Evolutionary conservation across 2,888 invertebrate genomes (phyloP), one percentile per base, ranked within the genome.

Genomic region (Drosophila mulleri): DNA sequence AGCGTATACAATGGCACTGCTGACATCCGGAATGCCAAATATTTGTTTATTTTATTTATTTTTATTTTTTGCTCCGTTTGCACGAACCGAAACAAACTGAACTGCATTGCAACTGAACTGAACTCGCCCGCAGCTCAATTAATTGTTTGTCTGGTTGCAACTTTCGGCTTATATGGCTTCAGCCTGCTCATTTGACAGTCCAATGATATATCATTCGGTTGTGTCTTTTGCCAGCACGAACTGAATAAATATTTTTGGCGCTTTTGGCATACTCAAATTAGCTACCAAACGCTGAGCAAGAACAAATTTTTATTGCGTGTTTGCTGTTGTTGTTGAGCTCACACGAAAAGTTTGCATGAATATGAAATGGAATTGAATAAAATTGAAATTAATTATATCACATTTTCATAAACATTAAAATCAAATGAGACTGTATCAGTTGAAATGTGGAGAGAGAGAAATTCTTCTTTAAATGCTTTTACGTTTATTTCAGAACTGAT

Each of bases 1-100:
- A 58, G 52, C 75, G 53, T 72, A 59, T 70, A 65, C 67, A 76
- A 66, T 62, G 78, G 65, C 68, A 64, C 56, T 56, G 47, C 69
- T 72, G 64, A 65, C 73, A 65, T 76, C 59, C 76, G 72, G 41
- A 42, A 44, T 60, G 52, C 50, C 45, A 42, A 39, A 16, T 29
- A 29, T 29, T 8, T 29, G 29, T 29, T 53, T 16, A 48, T 48
- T n/a, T 32, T 7, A 32, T 8, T 32, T 9, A 9, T 0, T 32
- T 12, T 32, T 1, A 32, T 50, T 32, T 32, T 23, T 9, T 23
- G 2, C 58, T 60, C 50, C 12, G 14, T 52, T 57, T 32, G 16
- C 41, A 50, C 44, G 45, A 39, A n/a, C 26, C 63, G 12, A 32
- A 52, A 20, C 9, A 7, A 32, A 35, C 26, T 2, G 23, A 23